Conservation (phyloP, 2,113 vertebrate genomes). For the Cairina moschata region DNA sequence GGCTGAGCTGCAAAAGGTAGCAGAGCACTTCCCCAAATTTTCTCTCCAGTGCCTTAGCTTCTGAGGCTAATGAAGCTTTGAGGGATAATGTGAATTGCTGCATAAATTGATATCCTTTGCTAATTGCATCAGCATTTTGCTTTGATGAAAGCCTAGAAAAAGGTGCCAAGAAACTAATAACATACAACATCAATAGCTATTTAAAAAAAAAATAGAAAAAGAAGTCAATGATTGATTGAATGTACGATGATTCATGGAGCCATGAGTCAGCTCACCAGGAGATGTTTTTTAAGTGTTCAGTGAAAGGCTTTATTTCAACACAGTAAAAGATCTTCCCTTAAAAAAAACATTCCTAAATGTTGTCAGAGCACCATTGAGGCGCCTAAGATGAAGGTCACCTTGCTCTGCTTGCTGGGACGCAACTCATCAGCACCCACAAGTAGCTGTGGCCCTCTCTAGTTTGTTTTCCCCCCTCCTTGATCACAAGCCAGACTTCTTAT, state of each 20-base stretch:
- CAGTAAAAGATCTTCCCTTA: not conserved
- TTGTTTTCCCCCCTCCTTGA: not conserved
- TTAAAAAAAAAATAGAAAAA: not conserved
- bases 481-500: not conserved
- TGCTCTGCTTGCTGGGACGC: not conserved
- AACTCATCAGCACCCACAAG: not conserved
- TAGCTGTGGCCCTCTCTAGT: not conserved
- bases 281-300: not conserved
- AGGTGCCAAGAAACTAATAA: constrained; percentile 50
- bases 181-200: constrained; percentile 13
- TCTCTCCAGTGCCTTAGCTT: constrained; percentile 30
- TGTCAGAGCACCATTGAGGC: not conserved
- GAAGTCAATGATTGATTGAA: not conserved
- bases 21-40: not conserved
- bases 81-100: constrained; percentile 56
- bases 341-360: not conserved
- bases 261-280: not conserved
- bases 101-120: constrained; percentile 62
- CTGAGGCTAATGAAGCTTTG: constrained; percentile 63
- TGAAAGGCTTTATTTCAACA: not conserved
- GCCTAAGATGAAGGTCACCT: constrained; percentile 23
- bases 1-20: constrained; percentile 29
- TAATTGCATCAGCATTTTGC: constrained; percentile 67
- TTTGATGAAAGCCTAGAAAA: constrained; percentile 23
- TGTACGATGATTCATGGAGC: not conserved